Evolutionary conservation across 2,888 invertebrate species (phyloP).

Genomic region (Notodonta dromedarius): DNA sequence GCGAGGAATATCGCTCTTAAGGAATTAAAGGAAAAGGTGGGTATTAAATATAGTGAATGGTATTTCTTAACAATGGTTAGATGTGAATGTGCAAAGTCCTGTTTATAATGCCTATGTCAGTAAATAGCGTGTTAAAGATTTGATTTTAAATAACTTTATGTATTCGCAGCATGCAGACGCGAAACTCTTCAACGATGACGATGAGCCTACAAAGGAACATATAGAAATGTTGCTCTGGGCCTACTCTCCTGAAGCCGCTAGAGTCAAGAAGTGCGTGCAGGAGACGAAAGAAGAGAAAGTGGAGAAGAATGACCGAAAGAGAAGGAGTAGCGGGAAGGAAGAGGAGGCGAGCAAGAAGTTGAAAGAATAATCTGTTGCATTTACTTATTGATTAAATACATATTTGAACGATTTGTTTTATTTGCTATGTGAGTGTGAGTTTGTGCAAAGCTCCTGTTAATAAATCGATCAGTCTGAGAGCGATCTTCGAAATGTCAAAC

Average conservation of each 20-base stretch:
- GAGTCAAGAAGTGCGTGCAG: conserved; percentile 83
- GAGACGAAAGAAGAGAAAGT: conserved; percentile 55
- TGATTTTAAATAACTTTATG: conserved; percentile 10
- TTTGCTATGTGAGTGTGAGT: background rate
- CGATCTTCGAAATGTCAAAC: too few relatives aligned
- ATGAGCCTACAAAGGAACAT: conserved; percentile 88
- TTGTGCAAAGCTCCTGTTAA: too few relatives aligned
- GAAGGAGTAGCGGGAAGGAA: conserved; percentile 56
- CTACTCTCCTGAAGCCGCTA: conserved; percentile 88
- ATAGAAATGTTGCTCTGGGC: conserved; percentile 89
- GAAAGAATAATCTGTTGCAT: conserved; percentile 52
- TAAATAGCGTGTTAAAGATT: too few relatives aligned
- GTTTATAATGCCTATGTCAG: too few relatives aligned
- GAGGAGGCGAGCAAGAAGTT: conserved; percentile 64
- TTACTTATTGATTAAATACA: conserved; percentile 30
- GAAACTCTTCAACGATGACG: conserved; percentile 86
- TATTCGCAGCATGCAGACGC: conserved; percentile 83
- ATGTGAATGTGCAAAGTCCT: too few relatives aligned
- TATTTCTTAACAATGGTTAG: too few relatives aligned
- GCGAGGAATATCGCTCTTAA: conserved; percentile 87
- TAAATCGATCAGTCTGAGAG: too few relatives aligned
- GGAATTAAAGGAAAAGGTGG: conserved; percentile 76
- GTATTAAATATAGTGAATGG: background rate
- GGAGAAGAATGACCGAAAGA: conserved; percentile 49
- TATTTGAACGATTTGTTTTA: background rate